Evolutionary conservation across 1,140 invertebrate species (phyloP), one percentile per base, ranked within the genome.

Genomic region (Temnothorax curvispinosus): DNA sequence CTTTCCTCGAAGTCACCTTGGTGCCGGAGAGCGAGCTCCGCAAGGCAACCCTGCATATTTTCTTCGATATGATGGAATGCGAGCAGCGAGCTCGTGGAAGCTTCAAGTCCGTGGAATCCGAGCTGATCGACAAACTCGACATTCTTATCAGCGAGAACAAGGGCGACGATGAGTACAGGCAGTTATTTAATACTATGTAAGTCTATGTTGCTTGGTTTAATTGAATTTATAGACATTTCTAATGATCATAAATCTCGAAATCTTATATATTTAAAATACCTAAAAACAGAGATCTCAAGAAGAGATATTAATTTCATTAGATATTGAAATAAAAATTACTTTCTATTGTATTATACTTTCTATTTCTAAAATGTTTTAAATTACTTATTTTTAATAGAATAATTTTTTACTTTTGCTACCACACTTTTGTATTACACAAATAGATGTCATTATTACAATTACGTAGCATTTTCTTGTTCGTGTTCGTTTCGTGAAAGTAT

Each of bases 21-120:
- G 98, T 99, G 27, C 98, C 98, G 0, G 98, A 99, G 93, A 96
- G 96, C 82, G 97, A 98, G 90, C 94, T 99, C 21, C 96, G 99
- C 7, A 98, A 98, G 92, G 98, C 98, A 0, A 99, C 99, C 0
- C 96, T 99, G 21, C 98, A 98, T 11, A 99, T 99, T 44, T 98
- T 99, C 91, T 99, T 99, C 93, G 98, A 99, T 92, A 98, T 99
- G 97, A 99, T 99, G 98, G 98, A 99, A 88, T 98, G 97, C 93
- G 99, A 99, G 93, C 97, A 98, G 85, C 96, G 97, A 86, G 96
- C 97, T 6, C 96, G 97, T 2, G 98, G 98, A 9, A 97, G 98
- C 91, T 99, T 99, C 91, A 97, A 98, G 87, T 96, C 98, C 91
- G 98, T 99, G 13, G 99, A 99, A 94, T 98, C 97, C 21, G 98